A percentile compares a stretch with the other conserved stretches of the same genome.
phyloP scores from a whole-genome alignment of 1,140 invertebrate species.

The Magallana ariakensis region DNA sequence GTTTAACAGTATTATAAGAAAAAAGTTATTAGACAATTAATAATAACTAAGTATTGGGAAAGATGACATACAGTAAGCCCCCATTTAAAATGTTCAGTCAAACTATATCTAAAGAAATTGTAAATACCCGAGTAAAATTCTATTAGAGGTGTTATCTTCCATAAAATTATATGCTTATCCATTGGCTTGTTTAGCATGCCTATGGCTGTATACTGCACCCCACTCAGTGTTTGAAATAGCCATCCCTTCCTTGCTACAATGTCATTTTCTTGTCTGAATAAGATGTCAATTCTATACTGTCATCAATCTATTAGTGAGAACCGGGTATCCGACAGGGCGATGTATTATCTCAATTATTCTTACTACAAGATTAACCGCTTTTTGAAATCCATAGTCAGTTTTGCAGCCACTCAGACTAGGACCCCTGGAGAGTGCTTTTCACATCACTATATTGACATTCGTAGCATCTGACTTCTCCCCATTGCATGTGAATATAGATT shows the following conservation, averaged over 20 bases:
- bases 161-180: constrained; percentile 13
- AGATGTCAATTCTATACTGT: constrained; percentile 36
- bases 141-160: background rate
- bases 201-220: background rate
- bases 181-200: constrained; percentile 4
- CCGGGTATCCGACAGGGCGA: constrained; percentile 35
- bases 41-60: no score
- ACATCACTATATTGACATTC: constrained; percentile 34
- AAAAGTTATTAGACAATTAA: no score
- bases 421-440: constrained; percentile 27
- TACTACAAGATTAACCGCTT: constrained; percentile 36
- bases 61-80: no score
- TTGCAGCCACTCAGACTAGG: constrained; percentile 42
- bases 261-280: constrained; percentile 32
- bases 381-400: constrained; percentile 43
- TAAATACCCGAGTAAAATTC: no score
- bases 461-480: constrained; percentile 4
- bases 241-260: constrained; percentile 18
- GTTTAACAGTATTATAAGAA: no score
- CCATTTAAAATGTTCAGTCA: no score
- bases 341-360: constrained; percentile 31
- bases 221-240: background rate
- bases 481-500: constrained; percentile 24
- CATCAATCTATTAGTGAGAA: constrained; percentile 24
- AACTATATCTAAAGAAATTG: no score